Evolutionary conservation across 2,888 invertebrate species (phyloP).

Genomic region (Hyposoter didymator): DNA sequence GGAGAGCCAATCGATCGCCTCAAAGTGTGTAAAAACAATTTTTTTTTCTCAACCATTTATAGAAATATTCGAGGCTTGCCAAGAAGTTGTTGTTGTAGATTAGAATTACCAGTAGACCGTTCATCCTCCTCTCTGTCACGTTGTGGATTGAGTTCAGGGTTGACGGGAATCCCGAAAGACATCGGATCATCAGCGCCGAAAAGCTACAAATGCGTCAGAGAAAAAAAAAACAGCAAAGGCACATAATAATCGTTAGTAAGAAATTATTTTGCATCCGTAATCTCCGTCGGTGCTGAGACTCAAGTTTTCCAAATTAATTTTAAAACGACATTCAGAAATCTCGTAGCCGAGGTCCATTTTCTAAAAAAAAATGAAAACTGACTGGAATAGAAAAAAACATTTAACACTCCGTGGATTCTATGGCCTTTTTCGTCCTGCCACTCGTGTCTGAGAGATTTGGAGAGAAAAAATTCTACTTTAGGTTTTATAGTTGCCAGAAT

Average conservation of each 20-base stretch:
- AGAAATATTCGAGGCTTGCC: constrained; percentile 26
- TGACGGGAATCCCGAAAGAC: constrained; percentile 82
- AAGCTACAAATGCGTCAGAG: constrained; percentile 76
- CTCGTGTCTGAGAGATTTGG: too few species aligned
- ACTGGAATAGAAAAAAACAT: constrained; percentile 50
- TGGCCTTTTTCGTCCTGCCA: too few species aligned
- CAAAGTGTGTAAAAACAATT: neutral
- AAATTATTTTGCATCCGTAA: constrained; percentile 16
- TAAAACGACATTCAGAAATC: neutral
- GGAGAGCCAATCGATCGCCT: neutral
- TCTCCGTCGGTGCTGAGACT: constrained; percentile 50
- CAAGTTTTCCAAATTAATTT: constrained; percentile 19
- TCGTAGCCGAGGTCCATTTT: constrained; percentile 12
- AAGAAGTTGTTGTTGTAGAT: constrained; percentile 35
- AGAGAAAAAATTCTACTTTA: too few species aligned
- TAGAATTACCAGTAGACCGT: constrained; percentile 69
- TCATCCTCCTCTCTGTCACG: constrained; percentile 78
- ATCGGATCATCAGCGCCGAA: constrained; percentile 84
- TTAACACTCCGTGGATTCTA: neutral
- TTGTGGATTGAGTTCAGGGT: constrained; percentile 80
- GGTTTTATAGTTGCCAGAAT: too few species aligned
- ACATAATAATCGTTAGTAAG: constrained; percentile 40
- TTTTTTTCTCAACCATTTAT: neutral
- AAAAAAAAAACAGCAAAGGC: constrained; percentile 30
- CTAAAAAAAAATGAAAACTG: neutral